A percentile compares a stretch with the other conserved stretches of the same genome.
These are phyloP conservation scores for Sphenodon punctatus DNA, from an alignment of 2,797 vertebrate genomes.

Conservation along the genomic window DNA sequence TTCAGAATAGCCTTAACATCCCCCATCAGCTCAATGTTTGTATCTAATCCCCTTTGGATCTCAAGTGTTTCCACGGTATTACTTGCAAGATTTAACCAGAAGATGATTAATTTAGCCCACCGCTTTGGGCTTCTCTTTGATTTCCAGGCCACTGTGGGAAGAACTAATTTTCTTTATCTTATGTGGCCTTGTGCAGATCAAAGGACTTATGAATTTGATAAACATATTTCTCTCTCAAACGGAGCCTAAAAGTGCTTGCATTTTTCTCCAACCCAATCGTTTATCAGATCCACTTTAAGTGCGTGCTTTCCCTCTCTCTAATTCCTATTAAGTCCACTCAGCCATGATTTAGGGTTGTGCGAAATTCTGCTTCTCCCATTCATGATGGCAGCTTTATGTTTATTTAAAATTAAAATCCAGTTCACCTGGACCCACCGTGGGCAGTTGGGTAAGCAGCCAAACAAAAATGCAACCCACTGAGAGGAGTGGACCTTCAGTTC, in stretches of 20 bases:
- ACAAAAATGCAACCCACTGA: background rate
- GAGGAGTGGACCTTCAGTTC: background rate
- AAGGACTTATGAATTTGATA: background rate
- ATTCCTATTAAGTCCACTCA: background rate
- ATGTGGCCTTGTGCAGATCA: background rate
- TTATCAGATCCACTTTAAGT: background rate
- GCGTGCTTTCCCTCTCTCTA: background rate
- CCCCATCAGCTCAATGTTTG: constrained; percentile 40
- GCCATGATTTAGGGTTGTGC: background rate
- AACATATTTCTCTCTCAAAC: constrained; percentile 2
- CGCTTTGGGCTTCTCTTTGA: constrained; percentile 41
- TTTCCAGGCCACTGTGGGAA: constrained; percentile 12
- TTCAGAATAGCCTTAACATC: constrained; percentile 48
- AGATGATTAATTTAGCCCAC: constrained; percentile 39
- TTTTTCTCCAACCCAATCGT: background rate
- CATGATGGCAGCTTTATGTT: background rate
- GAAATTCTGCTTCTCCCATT: background rate
- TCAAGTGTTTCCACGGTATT: constrained; percentile 55
- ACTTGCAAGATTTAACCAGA: constrained; percentile 59
- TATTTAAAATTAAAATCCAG: background rate
- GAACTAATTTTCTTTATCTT: background rate
- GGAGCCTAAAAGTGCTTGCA: background rate
- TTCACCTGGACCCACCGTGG: background rate
- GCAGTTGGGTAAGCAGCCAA: background rate
- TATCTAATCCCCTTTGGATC: constrained; percentile 46